Conservation (phyloP, 1,140 invertebrate genomes). For the Caenorhabditis inopinata region DNA sequence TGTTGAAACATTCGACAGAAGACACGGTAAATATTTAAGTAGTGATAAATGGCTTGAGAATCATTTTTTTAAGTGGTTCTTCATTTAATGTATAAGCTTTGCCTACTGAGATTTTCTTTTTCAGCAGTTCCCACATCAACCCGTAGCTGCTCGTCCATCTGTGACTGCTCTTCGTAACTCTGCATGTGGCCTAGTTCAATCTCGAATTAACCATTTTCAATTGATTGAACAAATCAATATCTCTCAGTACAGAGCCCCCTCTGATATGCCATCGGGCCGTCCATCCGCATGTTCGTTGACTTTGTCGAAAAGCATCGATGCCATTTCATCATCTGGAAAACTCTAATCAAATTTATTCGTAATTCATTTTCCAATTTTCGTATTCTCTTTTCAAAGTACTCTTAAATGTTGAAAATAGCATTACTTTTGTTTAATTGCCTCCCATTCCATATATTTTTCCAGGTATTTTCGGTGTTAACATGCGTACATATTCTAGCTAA, state of each 20-base stretch:
- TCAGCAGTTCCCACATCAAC: background rate
- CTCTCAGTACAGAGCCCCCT: background rate
- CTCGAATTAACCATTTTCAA: slow-evolving; percentile 6
- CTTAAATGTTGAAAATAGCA: background rate
- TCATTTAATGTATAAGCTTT: no score
- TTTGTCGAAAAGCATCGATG: background rate
- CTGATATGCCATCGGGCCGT: background rate
- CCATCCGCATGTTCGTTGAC: background rate
- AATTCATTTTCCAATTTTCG: background rate
- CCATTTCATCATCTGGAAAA: background rate
- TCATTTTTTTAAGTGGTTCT: no score
- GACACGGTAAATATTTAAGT: background rate
- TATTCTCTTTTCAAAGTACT: background rate
- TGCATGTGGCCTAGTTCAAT: background rate
- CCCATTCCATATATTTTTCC: background rate
- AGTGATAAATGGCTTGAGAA: no score
- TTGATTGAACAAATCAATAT: background rate
- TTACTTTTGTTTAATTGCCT: background rate
- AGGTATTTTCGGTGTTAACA: background rate
- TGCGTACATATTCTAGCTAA: background rate
- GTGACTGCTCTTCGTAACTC: background rate
- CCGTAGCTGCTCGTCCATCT: background rate
- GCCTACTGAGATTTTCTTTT: no score
- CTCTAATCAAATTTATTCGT: background rate
- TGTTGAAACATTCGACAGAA: background rate